Percentiles rank a stretch among this genome's conserved stretches.
Evolutionary conservation across 2,888 invertebrate species (phyloP).

Genomic region (Tanypteryx hageni): DNA sequence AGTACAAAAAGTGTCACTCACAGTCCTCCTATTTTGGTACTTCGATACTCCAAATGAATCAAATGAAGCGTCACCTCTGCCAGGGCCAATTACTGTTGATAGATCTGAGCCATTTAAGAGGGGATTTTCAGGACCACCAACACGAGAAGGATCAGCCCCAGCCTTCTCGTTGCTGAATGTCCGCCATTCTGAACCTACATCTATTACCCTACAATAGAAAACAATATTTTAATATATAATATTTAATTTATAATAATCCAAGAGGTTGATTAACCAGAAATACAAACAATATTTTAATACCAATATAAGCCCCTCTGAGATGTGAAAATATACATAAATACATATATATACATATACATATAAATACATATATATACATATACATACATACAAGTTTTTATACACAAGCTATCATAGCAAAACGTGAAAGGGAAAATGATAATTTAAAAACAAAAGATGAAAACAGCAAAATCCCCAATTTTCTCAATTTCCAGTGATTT

Average conservation of each 20-base stretch:
- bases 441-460: no score
- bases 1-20: slow-evolving; percentile 71
- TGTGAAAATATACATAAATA: no score
- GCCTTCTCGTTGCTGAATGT: slow-evolving; percentile 99
- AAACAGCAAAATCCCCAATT: no score
- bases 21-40: slow-evolving; percentile 82
- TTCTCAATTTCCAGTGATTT: no score
- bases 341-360: no score
- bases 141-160: slow-evolving; percentile 98
- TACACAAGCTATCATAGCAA: no score
- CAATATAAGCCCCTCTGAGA: no score
- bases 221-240: not conserved
- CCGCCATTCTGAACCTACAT: slow-evolving; percentile 99
- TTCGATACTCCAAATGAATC: slow-evolving; percentile 87
- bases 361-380: no score
- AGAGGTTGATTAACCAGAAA: no score
- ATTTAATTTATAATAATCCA: no score
- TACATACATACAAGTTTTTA: no score
- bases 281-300: not conserved
- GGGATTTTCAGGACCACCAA: slow-evolving; percentile 99
- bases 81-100: slow-evolving; percentile 94
- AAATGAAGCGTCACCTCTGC: slow-evolving; percentile 87
- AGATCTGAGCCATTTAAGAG: slow-evolving; percentile 96
- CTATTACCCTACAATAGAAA: slow-evolving; percentile 88
- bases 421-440: no score